phyloP scores from a whole-genome alignment of 2,797 vertebrate genomes.

The Amblyopsis hoosieri region DNA sequence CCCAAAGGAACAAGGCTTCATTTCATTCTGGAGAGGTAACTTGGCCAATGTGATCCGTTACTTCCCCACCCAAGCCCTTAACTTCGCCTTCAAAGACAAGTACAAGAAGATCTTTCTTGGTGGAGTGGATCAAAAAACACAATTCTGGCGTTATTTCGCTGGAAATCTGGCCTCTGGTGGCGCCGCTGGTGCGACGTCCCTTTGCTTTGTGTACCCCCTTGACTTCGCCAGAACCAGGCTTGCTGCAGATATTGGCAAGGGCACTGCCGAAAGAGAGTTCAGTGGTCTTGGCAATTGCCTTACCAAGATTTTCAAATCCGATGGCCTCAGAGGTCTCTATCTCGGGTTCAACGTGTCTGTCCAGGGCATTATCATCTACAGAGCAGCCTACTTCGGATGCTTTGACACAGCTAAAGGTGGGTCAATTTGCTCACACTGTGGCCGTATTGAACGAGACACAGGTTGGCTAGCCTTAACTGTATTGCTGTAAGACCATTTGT shows the following conservation, averaged over 20 bases:
- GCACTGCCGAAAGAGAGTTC: slow-evolving; percentile 87
- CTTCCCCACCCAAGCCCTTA: slow-evolving; percentile 99
- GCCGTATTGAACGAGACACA: too few species aligned
- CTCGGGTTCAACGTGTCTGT: slow-evolving; percentile 96
- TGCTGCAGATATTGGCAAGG: slow-evolving; percentile 96
- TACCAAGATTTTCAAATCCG: slow-evolving; percentile 90
- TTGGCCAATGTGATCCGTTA: slow-evolving; percentile 98
- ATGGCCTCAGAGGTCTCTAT: slow-evolving; percentile 92
- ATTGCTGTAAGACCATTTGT: not conserved
- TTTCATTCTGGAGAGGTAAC: slow-evolving; percentile 99
- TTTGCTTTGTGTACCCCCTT: slow-evolving; percentile 98
- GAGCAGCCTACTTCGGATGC: slow-evolving; percentile 97
- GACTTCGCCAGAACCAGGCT: slow-evolving; percentile 98
- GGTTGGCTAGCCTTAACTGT: not conserved
- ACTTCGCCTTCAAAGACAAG: slow-evolving; percentile 99
- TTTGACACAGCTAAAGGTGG: slow-evolving; percentile 98
- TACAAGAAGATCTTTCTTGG: slow-evolving; percentile 99
- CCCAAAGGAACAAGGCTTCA: slow-evolving; percentile 94
- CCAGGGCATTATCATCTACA: slow-evolving; percentile 99
- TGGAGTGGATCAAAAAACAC: slow-evolving; percentile 94
- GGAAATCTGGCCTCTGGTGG: slow-evolving; percentile 96
- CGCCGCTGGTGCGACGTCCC: slow-evolving; percentile 94
- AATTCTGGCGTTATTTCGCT: slow-evolving; percentile 98
- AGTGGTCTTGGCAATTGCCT: slow-evolving; percentile 91
- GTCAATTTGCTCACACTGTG: too few species aligned